These are phyloP conservation scores for Drosophila albomicans DNA, from an alignment of 1,140 invertebrate genomes.

Conservation along the genomic window DNA sequence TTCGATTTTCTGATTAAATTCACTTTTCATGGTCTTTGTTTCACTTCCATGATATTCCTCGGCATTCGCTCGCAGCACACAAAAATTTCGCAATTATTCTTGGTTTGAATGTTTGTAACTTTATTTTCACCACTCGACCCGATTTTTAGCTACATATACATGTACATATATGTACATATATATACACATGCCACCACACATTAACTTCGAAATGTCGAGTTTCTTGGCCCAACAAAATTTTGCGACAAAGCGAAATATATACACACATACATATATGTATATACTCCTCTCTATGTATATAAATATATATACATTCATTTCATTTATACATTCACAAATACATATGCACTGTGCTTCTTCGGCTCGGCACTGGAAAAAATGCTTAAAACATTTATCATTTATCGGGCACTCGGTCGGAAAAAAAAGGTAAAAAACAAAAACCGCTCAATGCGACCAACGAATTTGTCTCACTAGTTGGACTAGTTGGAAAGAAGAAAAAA, in stretches of 20 bases:
- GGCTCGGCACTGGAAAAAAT: not conserved
- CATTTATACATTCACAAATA: not conserved
- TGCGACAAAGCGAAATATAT: not conserved
- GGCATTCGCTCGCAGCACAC: not conserved
- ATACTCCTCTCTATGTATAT: not conserved
- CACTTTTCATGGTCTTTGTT: conserved; percentile 1
- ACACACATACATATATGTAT: not conserved
- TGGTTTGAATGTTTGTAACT: conserved; percentile 56
- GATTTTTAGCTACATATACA: conserved; percentile 49
- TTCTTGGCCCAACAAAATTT: conserved; percentile 28
- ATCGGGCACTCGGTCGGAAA: conserved; percentile 6
- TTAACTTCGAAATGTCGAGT: conserved; percentile 65
- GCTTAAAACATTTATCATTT: conserved; percentile 7
- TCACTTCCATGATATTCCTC: not conserved
- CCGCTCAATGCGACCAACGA: conserved; percentile 60
- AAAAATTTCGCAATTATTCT: conserved; percentile 39
- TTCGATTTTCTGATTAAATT: no score
- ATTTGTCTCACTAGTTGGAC: conserved; percentile 78
- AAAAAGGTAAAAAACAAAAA: conserved; percentile 63
- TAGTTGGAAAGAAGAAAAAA: conserved; percentile 30
- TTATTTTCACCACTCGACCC: conserved; percentile 80
- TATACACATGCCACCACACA: conserved; percentile 56
- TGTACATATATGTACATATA: not conserved
- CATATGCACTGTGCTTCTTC: no score
- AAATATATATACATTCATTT: not conserved